Evolutionary conservation across 1,140 invertebrate genomes (phyloP), one percentile per base, ranked within the genome.

Genomic region (Habropoda laboriosa): DNA sequence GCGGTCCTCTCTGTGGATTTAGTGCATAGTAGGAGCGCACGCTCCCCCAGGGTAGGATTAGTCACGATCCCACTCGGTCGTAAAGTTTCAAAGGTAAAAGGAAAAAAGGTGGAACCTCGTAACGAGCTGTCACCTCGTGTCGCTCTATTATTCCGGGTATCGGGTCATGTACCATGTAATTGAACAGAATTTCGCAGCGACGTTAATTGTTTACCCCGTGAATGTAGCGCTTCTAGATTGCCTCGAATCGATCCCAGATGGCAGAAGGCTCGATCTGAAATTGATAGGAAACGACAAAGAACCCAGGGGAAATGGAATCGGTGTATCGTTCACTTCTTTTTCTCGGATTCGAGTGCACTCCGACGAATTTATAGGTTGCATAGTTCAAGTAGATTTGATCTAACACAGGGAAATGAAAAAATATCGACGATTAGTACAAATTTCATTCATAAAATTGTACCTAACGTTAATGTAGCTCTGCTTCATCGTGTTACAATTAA

Each of bases 71-170:
- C 24, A 57, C 47, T 79, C 77, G 57, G 67, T 73, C 77, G 68
- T 79, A 73, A 79, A 79, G 58, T 79, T 79, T 73, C 58, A 73
- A 79, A 79, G 77, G 77, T 64, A 64, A 72, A 73, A 79, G 60
- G 66, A 30, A 79, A 74, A 72, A 79, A 72, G 45, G 58, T 63
- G 47, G 40, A n/a, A 45, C 45, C 27, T 55, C 57, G 68, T 79
- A 79, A 79, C 77, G 77, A 79, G 70, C 77, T 79, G 70, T 73
- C 77, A 73, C 47, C 55, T 78, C 55, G 67, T 58, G 55, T 12
- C 55, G 35, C 35, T 78, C 75, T 71, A 61, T 78, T 78, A 78
- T 78, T 71, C 55, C 32, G 32, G 32, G n/a, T n/a, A 27, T 77
- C 55, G 42, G 40, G 51, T 71, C 38, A 71, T 70, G 30, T n/a